These are phyloP conservation scores for Serranus cabrilla DNA, from an alignment of 2,797 vertebrate species.

Conservation along the genomic window DNA sequence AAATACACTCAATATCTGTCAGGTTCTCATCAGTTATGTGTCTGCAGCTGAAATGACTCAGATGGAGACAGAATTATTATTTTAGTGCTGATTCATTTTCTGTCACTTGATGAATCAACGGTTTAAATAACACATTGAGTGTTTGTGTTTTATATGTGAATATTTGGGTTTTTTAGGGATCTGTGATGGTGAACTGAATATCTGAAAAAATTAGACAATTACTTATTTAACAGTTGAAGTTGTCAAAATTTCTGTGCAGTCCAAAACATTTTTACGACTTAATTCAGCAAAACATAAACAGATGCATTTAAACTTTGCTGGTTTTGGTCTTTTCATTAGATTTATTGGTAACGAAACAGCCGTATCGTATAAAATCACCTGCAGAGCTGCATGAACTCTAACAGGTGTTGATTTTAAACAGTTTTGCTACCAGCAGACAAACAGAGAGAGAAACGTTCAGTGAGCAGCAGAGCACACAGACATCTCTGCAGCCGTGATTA, in stretches of 20 bases:
- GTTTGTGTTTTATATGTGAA: no score
- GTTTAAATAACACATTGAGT: no score
- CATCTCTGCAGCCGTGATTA: conserved; percentile 23
- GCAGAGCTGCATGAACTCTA: background rate
- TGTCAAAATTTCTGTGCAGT: no score
- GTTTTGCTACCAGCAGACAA: background rate
- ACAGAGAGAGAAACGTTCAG: background rate
- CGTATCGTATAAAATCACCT: background rate
- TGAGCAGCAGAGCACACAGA: background rate
- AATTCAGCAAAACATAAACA: no score
- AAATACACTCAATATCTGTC: background rate
- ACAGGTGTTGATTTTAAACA: conserved; percentile 1
- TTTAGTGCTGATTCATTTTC: no score
- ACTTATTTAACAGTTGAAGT: no score
- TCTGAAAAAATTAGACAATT: no score
- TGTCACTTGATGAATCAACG: no score
- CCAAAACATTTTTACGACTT: no score
- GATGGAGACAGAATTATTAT: background rate
- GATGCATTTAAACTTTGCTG: background rate
- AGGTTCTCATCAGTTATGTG: background rate
- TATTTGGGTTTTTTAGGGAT: no score
- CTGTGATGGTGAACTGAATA: no score
- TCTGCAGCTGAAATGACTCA: background rate
- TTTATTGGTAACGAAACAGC: background rate
- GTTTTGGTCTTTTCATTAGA: conserved; percentile 3